phyloP scores from a whole-genome alignment of 2,888 invertebrate species.

The Fragum sueziense region DNA sequence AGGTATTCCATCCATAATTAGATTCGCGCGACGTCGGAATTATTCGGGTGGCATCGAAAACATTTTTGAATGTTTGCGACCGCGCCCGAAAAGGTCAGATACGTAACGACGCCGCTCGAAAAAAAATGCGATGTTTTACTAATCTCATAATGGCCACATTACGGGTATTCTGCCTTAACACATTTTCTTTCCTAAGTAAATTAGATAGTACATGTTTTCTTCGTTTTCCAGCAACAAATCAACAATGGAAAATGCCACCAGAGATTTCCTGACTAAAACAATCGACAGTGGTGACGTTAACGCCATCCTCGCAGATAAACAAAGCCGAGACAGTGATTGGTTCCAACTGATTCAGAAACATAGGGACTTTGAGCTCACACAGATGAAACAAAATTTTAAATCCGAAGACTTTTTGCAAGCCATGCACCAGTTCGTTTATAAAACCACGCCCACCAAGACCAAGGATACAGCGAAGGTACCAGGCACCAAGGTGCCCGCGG shows the following conservation, averaged over 20 bases:
- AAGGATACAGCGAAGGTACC: not conserved
- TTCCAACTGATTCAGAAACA: constrained; percentile 15
- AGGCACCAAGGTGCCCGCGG: not conserved
- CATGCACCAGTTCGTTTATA: constrained; percentile 35
- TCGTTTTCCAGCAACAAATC: not conserved
- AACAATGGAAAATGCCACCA: not conserved
- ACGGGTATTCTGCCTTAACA: no score
- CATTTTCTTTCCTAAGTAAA: no score
- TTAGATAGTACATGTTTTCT: no score
- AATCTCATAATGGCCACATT: no score
- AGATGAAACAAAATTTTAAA: constrained; percentile 29
- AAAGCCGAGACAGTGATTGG: constrained; percentile 27
- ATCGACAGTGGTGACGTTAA: constrained; percentile 1
- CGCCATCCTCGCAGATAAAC: constrained; percentile 19
- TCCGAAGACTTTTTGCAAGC: constrained; percentile 27
- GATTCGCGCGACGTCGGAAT: no score
- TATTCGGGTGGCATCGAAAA: no score
- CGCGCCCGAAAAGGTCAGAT: no score
- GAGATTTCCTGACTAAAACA: not conserved
- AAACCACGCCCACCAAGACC: not conserved
- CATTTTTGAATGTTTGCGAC: no score
- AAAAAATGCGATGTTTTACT: no score
- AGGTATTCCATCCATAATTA: no score
- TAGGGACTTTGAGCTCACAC: constrained; percentile 21
- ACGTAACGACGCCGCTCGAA: no score